phyloP scores from a whole-genome alignment of 2,888 invertebrate genomes.

The Drosophila anomalata region DNA sequence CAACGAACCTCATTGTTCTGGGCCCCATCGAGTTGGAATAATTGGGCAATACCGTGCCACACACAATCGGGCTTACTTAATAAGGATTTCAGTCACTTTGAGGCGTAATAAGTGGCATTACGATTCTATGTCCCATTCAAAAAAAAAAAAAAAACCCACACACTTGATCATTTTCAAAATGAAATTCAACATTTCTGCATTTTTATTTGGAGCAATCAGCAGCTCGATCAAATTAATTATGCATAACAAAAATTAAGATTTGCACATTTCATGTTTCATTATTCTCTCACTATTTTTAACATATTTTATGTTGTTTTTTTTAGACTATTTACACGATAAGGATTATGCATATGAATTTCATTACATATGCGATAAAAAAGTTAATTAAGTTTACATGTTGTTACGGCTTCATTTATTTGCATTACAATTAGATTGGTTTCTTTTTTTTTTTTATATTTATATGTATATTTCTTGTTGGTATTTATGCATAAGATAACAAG shows the following conservation, averaged over 20 bases:
- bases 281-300: slow-evolving; percentile 9
- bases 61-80: slow-evolving; percentile 23
- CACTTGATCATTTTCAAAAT: slow-evolving; percentile 51
- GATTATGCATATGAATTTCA: slow-evolving; percentile 29
- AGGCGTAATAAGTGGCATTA: slow-evolving; percentile 6
- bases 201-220: slow-evolving; percentile 60
- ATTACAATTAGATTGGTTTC: not conserved
- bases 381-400: slow-evolving; percentile 65
- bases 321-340: slow-evolving; percentile 36
- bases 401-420: slow-evolving; percentile 48
- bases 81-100: slow-evolving; percentile 3
- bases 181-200: slow-evolving; percentile 63
- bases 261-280: slow-evolving; percentile 35
- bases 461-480: slow-evolving; percentile 39
- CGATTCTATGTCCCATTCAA: not conserved
- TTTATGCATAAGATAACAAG: slow-evolving; percentile 79
- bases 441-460: slow-evolving; percentile 10
- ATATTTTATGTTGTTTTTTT: not conserved
- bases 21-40: slow-evolving; percentile 16
- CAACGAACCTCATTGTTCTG: slow-evolving; percentile 62
- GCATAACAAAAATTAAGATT: slow-evolving; percentile 65
- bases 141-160: not conserved
- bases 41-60: slow-evolving; percentile 16
- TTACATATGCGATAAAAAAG: slow-evolving; percentile 33
- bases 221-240: slow-evolving; percentile 61